These are phyloP conservation scores for Channa striata DNA, from an alignment of 2,797 vertebrate genomes.

Conservation along the genomic window DNA sequence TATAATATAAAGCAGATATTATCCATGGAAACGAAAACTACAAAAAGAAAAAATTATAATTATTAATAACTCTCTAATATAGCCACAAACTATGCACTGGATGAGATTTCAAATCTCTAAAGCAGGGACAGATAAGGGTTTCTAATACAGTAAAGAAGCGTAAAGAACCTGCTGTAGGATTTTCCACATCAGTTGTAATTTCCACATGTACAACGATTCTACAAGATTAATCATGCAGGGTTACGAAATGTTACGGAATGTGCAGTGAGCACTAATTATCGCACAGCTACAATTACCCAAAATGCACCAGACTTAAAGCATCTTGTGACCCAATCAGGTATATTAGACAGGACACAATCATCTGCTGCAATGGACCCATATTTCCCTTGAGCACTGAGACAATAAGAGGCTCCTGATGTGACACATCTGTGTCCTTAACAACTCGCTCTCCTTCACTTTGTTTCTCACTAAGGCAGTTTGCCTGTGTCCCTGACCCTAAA, in stretches of 20 bases:
- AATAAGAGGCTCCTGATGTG: conserved; percentile 52
- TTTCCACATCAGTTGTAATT: conserved; percentile 63
- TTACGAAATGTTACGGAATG: conserved; percentile 63
- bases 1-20: background rate
- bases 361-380: background rate
- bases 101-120: background rate
- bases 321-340: conserved; percentile 56
- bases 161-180: conserved; percentile 43
- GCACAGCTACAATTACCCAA: conserved; percentile 10
- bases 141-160: background rate
- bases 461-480: conserved; percentile 50
- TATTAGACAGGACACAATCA: conserved; percentile 50
- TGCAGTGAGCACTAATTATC: conserved; percentile 61
- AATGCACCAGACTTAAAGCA: conserved; percentile 28
- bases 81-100: background rate
- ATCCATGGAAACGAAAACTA: background rate
- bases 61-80: background rate
- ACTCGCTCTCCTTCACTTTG: conserved; percentile 53
- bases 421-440: conserved; percentile 67
- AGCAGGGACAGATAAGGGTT: background rate
- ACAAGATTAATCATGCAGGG: conserved; percentile 62
- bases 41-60: background rate
- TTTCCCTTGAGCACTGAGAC: conserved; percentile 41
- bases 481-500: conserved; percentile 77
- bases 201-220: conserved; percentile 32